These are phyloP conservation scores for Pteropus alecto DNA, from an alignment of 2,113 vertebrate species.

Conservation along the genomic window DNA sequence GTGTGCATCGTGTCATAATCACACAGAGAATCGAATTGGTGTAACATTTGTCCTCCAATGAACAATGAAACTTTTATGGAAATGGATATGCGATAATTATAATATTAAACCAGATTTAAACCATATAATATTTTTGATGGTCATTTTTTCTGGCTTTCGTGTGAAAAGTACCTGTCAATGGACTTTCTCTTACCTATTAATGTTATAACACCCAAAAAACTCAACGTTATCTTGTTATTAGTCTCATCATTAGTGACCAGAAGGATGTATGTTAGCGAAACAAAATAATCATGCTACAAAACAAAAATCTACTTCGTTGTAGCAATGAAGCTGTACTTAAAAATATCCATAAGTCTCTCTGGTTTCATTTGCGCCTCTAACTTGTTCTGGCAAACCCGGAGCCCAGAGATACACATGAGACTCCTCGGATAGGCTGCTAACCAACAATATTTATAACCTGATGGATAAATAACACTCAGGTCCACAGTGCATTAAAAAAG, in stretches of 20 bases:
- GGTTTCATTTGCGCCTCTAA: neutral
- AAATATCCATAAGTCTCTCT: neutral
- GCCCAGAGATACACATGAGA: neutral
- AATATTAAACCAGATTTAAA: neutral
- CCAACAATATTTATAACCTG: neutral
- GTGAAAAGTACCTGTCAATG: neutral
- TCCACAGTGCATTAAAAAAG: neutral
- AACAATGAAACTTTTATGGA: constrained; percentile 39
- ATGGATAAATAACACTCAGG: neutral
- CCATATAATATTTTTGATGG: neutral
- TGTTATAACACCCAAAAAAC: neutral
- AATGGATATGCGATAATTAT: neutral
- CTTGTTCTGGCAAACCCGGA: neutral
- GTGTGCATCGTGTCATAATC: constrained; percentile 66
- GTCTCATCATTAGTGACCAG: neutral
- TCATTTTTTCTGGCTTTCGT: neutral
- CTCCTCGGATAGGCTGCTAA: neutral
- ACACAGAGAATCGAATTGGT: constrained; percentile 56
- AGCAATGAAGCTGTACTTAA: neutral
- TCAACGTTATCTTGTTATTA: neutral
- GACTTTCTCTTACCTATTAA: neutral
- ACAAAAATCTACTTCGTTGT: neutral
- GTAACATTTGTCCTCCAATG: constrained; percentile 65
- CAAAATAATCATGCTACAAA: neutral
- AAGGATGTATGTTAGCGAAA: neutral